These are phyloP conservation scores for Drosophila sturtevanti DNA, from an alignment of 1,140 invertebrate genomes.

Conservation along the genomic window DNA sequence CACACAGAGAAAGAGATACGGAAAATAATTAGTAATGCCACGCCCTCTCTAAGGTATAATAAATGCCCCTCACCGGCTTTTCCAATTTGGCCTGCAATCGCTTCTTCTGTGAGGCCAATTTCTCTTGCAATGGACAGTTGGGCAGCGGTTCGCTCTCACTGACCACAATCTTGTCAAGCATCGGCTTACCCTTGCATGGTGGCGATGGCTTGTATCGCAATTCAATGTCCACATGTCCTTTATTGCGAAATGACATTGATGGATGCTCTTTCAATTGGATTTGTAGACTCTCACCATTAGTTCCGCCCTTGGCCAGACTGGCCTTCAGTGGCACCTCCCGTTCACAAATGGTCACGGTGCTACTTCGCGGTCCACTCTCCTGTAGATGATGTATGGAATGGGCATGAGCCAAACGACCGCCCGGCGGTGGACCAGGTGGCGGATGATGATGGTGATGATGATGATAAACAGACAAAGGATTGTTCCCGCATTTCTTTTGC, in stretches of 20 bases:
- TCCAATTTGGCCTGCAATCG: constrained; percentile 67
- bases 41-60: constrained; percentile 19
- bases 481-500: constrained; percentile 72
- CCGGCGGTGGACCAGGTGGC: constrained; percentile 34
- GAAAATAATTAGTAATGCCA: constrained; percentile 30
- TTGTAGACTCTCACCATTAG: constrained; percentile 80
- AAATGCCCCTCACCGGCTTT: constrained; percentile 77
- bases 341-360: constrained; percentile 74
- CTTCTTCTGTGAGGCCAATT: constrained; percentile 62
- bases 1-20: background rate
- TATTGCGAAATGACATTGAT: constrained; percentile 83
- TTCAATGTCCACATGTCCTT: constrained; percentile 83
- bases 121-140: constrained; percentile 54
- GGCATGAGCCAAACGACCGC: constrained; percentile 52
- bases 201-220: constrained; percentile 83
- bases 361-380: constrained; percentile 67
- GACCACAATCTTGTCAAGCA: constrained; percentile 82
- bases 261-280: constrained; percentile 84
- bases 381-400: constrained; percentile 72
- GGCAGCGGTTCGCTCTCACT: constrained; percentile 66
- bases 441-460: constrained; percentile 67
- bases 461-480: constrained; percentile 57
- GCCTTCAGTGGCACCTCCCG: constrained; percentile 56
- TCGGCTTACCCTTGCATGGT: constrained; percentile 73
- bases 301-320: constrained; percentile 62